Conservation (phyloP, 1,140 invertebrate species). For the Drosophila kohkoa region DNA sequence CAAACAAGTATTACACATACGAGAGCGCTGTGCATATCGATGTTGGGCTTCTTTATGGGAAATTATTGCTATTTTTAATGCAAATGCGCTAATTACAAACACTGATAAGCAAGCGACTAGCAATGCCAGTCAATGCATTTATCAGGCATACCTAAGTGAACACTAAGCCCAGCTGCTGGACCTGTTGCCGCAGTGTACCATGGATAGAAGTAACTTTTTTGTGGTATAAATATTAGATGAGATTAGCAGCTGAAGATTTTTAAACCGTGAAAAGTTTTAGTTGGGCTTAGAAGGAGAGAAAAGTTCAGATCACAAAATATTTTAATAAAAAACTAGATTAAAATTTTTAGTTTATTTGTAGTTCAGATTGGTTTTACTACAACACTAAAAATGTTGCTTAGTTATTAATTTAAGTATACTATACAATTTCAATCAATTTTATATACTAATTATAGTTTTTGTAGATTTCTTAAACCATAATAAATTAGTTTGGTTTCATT, state of each 20-base stretch:
- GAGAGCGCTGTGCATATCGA: conserved; percentile 27
- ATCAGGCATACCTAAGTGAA: conserved; percentile 65
- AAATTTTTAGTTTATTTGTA: too few relatives aligned
- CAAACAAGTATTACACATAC: conserved; percentile 6
- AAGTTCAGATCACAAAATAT: too few relatives aligned
- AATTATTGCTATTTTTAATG: conserved; percentile 84
- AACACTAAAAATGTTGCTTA: too few relatives aligned
- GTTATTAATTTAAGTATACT: too few relatives aligned
- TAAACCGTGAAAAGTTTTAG: too few relatives aligned
- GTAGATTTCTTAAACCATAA: too few relatives aligned
- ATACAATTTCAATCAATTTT: too few relatives aligned
- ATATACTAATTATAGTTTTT: too few relatives aligned
- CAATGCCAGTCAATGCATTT: conserved; percentile 55
- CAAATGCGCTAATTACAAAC: conserved; percentile 83
- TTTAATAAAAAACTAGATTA: too few relatives aligned
- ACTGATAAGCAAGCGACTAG: conserved; percentile 68
- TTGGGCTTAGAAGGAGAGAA: too few relatives aligned
- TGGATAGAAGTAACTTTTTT: background rate
- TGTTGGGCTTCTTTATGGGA: conserved; percentile 77
- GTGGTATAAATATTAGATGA: background rate
- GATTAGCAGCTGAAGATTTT: background rate
- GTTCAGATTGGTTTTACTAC: too few relatives aligned
- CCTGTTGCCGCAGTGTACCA: conserved; percentile 11
- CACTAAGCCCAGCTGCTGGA: conserved; percentile 16
- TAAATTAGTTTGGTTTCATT: too few relatives aligned